These are phyloP conservation scores for Marronus borbonicus DNA, from an alignment of 2,888 invertebrate species.

Conservation along the genomic window DNA sequence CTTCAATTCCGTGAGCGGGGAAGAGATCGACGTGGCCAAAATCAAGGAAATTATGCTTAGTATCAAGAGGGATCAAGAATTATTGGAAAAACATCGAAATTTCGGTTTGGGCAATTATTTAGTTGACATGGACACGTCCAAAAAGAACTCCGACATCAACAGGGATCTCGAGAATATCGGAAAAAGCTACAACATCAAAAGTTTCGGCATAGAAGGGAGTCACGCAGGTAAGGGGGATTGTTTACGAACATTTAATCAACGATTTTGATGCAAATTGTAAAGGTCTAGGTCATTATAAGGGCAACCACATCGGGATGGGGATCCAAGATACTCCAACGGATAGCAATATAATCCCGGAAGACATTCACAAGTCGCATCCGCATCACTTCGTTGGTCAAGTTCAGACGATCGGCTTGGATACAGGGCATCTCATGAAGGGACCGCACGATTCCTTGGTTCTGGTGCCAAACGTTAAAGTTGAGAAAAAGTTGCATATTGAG, in stretches of 20 bases:
- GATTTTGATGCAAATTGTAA: neutral
- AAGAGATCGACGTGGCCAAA: conserved; percentile 63
- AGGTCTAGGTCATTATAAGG: conserved; percentile 60
- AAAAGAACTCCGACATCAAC: conserved; percentile 54
- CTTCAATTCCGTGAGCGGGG: conserved; percentile 66
- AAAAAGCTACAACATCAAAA: conserved; percentile 54
- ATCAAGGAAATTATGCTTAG: conserved; percentile 64
- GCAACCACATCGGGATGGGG: conserved; percentile 65
- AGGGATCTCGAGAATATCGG: conserved; percentile 55
- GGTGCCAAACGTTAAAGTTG: conserved; percentile 68
- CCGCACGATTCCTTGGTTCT: conserved; percentile 74
- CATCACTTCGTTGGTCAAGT: conserved; percentile 69
- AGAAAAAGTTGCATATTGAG: conserved; percentile 75
- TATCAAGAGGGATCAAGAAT: conserved; percentile 62
- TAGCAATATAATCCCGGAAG: conserved; percentile 62
- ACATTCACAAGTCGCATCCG: conserved; percentile 58
- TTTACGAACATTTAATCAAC: neutral
- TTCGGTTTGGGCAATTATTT: conserved; percentile 59
- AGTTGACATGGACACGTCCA: conserved; percentile 39
- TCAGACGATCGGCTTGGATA: conserved; percentile 63
- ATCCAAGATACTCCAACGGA: conserved; percentile 54
- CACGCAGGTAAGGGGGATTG: conserved; percentile 53
- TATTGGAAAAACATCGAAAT: conserved; percentile 59
- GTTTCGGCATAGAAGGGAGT: conserved; percentile 65
- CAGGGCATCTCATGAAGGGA: conserved; percentile 71